Conservation (phyloP, 2,888 invertebrate species). For the Endomychus coccineus region DNA sequence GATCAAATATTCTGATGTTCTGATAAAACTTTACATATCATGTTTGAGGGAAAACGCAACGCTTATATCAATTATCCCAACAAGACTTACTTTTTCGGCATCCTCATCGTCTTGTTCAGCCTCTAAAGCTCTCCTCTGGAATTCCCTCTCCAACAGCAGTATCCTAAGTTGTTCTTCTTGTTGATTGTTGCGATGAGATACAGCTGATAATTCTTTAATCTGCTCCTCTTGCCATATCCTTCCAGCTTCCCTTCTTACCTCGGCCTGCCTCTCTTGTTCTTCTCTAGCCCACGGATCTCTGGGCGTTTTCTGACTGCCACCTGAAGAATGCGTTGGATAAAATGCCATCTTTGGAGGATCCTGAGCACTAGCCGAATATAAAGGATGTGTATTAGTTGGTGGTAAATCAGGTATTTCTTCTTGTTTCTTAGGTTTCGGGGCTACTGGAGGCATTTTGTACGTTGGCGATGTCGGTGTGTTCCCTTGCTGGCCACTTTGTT, state of each 20-base stretch:
- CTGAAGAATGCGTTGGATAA: slow-evolving; percentile 43
- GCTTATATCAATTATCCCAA: too few relatives aligned
- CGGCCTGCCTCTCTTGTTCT: slow-evolving; percentile 74
- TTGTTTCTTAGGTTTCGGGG: slow-evolving; percentile 44
- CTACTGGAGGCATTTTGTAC: slow-evolving; percentile 48
- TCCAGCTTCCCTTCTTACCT: slow-evolving; percentile 66
- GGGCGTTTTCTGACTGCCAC: slow-evolving; percentile 33
- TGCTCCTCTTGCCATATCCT: slow-evolving; percentile 79
- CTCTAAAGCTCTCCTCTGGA: slow-evolving; percentile 84
- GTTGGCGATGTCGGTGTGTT: slow-evolving; percentile 41
- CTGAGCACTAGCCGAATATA: slow-evolving; percentile 64
- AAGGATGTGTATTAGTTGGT: slow-evolving; percentile 64
- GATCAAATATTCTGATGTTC: too few relatives aligned
- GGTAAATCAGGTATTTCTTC: slow-evolving; percentile 55
- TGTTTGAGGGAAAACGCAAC: too few relatives aligned
- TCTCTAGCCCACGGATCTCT: slow-evolving; percentile 90
- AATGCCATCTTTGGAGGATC: slow-evolving; percentile 70
- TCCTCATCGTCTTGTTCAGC: slow-evolving; percentile 64
- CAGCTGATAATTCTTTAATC: slow-evolving; percentile 67
- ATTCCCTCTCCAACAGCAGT: slow-evolving; percentile 88
- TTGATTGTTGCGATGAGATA: slow-evolving; percentile 62
- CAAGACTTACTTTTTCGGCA: slow-evolving; percentile 50
- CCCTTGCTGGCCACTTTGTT: slow-evolving; percentile 28
- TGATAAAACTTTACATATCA: too few relatives aligned
- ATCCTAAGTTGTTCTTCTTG: slow-evolving; percentile 85